Evolutionary conservation across 2,113 vertebrate genomes (phyloP).

Genomic region (Pteronura brasiliensis): DNA sequence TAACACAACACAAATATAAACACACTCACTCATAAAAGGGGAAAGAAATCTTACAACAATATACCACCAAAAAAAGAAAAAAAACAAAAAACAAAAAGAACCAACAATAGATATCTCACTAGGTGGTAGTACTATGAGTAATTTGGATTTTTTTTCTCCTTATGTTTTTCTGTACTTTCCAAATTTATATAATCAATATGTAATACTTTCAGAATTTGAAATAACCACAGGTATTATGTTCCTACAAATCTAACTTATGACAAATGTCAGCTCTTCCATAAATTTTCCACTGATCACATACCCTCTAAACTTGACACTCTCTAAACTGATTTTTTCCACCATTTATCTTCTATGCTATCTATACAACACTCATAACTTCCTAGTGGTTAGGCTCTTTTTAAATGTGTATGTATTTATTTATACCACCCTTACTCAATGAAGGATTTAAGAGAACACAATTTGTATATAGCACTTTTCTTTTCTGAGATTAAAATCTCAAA

Average conservation of each 20-base stretch:
- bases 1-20: not conserved
- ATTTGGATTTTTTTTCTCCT: not conserved
- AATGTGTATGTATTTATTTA: not conserved
- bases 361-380: not conserved
- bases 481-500: not conserved
- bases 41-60: not conserved
- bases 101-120: not conserved
- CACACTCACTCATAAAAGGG: not conserved
- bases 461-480: not conserved
- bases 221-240: not conserved
- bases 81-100: no score
- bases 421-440: not conserved
- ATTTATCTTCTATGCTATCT: not conserved
- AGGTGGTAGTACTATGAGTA: not conserved
- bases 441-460: not conserved
- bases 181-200: slow-evolving; percentile 31
- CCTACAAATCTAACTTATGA: not conserved
- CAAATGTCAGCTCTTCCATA: not conserved
- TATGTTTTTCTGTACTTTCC: not conserved
- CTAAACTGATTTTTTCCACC: not conserved
- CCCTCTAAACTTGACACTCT: not conserved
- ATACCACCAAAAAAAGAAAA: not conserved
- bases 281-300: not conserved
- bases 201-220: not conserved
- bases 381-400: not conserved